Evolutionary conservation across 2,797 vertebrate genomes (phyloP), one percentile per base, ranked within the genome.

Genomic region (Bovichtus variegatus): DNA sequence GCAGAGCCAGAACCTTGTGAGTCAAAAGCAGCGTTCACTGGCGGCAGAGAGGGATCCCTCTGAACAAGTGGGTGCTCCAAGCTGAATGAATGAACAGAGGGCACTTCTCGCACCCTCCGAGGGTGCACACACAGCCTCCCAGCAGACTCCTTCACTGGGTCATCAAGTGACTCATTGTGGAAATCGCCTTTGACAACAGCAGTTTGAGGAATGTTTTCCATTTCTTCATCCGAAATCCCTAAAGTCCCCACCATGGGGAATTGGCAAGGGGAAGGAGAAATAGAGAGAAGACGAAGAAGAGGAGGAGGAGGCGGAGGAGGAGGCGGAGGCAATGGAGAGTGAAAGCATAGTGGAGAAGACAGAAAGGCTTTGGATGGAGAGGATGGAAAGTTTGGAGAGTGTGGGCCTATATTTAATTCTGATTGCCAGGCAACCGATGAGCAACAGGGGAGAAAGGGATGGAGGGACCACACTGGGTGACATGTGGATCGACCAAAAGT

Each of bases 331-430:
- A 69, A 44, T 82, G 68, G 66, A 79, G 71, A 79, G 86, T 76
- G 79, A 75, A 78, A 72, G 78, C 76, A 88, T 50, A 65, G 78
- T 53, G 51, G 74, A 67, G 83, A 86, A 83, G 81, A 83, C 72
- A 91, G 83, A 87, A 80, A 83, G 86, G 82, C 83, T 90, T 90
- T 93, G 93, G 92, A 95, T 90, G 82, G 86, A 93, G 88, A 89
- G 83, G 92, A 94, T 80, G 94, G 95, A 96, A 96, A 96, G 89
- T 95, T 93, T 92, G 84, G 86, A 92, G 91, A 92, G 93, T 78
- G 87, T 65, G 74, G 87, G 87, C 89, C 94, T 96, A 95, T 96
- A 95, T 96, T 96, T 96, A 95, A 96, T 95, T 90, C 86, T 50
- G 68, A 94, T 95, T 90, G 85, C 95, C 75, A 54, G 78, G 95